Conservation (phyloP, 37 sponge, comb jelly and placozoan genomes). For the Beroe ovata region DNA sequence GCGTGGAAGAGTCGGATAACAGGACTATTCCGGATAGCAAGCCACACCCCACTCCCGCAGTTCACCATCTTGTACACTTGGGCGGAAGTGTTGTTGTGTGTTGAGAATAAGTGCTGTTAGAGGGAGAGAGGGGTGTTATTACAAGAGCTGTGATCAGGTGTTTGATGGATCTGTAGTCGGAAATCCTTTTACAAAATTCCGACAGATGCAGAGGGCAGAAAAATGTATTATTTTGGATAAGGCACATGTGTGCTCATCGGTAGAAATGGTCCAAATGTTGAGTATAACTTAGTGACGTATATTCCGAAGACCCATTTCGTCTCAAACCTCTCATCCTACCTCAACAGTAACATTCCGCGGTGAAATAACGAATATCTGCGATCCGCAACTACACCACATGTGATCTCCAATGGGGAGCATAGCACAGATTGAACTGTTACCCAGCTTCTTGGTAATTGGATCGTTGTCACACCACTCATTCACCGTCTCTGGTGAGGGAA, state of each 20-base stretch:
- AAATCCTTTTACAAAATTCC: too few relatives aligned
- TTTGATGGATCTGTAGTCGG: too few relatives aligned
- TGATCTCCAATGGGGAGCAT: slow-evolving; percentile 44
- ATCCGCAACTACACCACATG: slow-evolving; percentile 61
- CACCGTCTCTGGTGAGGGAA: slow-evolving; percentile 9
- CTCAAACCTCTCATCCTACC: not conserved
- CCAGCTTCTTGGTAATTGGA: slow-evolving; percentile 31
- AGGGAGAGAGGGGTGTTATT: not conserved
- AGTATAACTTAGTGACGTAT: too few relatives aligned
- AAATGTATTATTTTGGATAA: too few relatives aligned
- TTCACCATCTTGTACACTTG: slow-evolving; percentile 67
- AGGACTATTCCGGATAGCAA: slow-evolving; percentile 64
- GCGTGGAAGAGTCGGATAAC: slow-evolving; percentile 66
- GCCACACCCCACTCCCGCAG: slow-evolving; percentile 64
- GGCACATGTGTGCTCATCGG: too few relatives aligned
- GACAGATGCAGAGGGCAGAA: too few relatives aligned
- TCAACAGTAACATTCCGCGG: slow-evolving; percentile 33
- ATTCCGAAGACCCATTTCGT: not conserved
- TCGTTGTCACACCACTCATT: slow-evolving; percentile 67
- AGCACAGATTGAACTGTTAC: slow-evolving; percentile 38
- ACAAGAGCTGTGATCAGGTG: too few relatives aligned
- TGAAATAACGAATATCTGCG: slow-evolving; percentile 42
- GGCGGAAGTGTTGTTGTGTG: slow-evolving; percentile 65
- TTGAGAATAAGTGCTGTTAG: slow-evolving; percentile 49
- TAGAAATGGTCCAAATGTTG: too few relatives aligned